Conservation (phyloP, 2,113 vertebrate species). For the Oophaga pumilio region DNA sequence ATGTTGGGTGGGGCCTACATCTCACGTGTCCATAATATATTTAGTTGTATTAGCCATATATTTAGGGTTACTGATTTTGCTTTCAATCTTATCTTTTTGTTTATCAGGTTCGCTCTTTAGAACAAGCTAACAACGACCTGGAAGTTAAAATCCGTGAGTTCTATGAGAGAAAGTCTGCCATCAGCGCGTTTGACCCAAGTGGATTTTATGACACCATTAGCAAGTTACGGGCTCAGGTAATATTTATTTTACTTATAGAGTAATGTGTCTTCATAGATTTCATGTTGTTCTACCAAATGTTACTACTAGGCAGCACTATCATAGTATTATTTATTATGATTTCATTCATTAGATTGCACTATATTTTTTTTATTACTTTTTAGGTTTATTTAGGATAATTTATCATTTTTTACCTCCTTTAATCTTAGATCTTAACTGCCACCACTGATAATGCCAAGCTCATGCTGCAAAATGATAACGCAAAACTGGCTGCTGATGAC, state of each 20-base stretch:
- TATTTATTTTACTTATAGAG: not conserved
- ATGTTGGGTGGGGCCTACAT: too few relatives aligned
- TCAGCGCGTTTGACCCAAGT: slow-evolving; percentile 53
- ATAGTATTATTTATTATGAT: not conserved
- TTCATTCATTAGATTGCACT: not conserved
- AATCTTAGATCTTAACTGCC: slow-evolving; percentile 70
- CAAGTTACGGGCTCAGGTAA: slow-evolving; percentile 62
- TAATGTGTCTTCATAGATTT: not conserved
- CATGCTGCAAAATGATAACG: slow-evolving; percentile 81
- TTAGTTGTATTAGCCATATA: not conserved
- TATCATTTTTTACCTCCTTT: not conserved
- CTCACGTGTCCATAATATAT: too few relatives aligned
- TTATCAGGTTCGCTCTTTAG: slow-evolving; percentile 62
- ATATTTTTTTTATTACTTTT: not conserved
- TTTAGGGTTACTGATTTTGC: not conserved
- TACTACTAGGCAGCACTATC: not conserved
- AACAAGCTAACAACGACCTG: slow-evolving; percentile 68
- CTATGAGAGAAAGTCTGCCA: slow-evolving; percentile 48
- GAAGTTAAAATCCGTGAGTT: slow-evolving; percentile 70
- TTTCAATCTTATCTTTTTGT: not conserved
- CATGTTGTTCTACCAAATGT: not conserved
- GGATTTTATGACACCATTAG: slow-evolving; percentile 64
- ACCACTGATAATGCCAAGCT: slow-evolving; percentile 74
- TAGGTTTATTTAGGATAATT: not conserved
- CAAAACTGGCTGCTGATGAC: slow-evolving; percentile 83